A percentile compares a stretch with the other conserved stretches of the same genome.
Conservation (phyloP, 2,888 invertebrate species). For the Mamestra brassicae region DNA sequence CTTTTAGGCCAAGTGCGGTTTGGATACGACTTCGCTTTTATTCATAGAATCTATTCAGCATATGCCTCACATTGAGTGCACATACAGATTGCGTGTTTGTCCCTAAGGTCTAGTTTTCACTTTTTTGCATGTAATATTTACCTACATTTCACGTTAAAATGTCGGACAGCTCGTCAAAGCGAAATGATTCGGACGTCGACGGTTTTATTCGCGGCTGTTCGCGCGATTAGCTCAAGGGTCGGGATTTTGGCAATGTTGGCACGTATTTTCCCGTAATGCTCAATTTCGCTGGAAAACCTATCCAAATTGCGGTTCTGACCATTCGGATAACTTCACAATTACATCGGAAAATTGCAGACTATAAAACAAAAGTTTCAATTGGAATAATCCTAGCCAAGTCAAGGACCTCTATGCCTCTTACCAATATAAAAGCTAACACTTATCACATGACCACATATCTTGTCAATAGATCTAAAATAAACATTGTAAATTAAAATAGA, state of each 20-base stretch:
- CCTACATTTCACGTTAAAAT: slow-evolving; percentile 6
- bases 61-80: slow-evolving; percentile 8
- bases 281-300: slow-evolving; percentile 14
- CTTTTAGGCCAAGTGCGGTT: neutral
- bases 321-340: slow-evolving; percentile 1
- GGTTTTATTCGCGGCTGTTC: slow-evolving; percentile 23
- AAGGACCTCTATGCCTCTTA: neutral
- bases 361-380: neutral
- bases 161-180: neutral
- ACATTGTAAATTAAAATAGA: slow-evolving; percentile 36
- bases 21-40: neutral
- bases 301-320: slow-evolving; percentile 1
- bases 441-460: neutral
- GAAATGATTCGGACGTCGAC: slow-evolving; percentile 12
- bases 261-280: slow-evolving; percentile 31
- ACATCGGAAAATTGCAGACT: neutral
- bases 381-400: neutral
- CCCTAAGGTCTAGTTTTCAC: neutral
- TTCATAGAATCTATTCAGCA: slow-evolving; percentile 13
- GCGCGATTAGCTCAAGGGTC: slow-evolving; percentile 27
- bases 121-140: neutral
- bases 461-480: slow-evolving; percentile 35
- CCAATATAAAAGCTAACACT: neutral
- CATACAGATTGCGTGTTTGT: slow-evolving; percentile 14
- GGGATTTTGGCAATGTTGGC: slow-evolving; percentile 21